Evolutionary conservation across 2,888 invertebrate genomes (phyloP).

Genomic region (Heteromurus nitidus): DNA sequence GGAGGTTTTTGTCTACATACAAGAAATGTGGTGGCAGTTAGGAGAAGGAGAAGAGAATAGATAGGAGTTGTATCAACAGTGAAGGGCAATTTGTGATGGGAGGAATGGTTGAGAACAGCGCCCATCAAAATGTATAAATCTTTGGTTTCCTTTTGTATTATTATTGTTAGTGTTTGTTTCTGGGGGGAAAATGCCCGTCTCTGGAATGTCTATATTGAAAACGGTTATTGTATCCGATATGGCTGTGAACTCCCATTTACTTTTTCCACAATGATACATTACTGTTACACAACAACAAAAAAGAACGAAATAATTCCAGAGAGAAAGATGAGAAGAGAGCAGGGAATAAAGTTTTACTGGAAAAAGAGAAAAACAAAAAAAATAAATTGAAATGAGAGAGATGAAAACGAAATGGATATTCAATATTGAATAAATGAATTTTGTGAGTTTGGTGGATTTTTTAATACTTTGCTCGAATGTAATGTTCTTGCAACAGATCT

Average conservation of each 20-base stretch:
- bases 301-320: not conserved
- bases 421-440: not conserved
- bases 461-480: not conserved
- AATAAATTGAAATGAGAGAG: not conserved
- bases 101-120: constrained; percentile 48
- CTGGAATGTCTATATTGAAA: constrained; percentile 20
- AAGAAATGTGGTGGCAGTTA: constrained; percentile 21
- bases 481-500: too few species aligned
- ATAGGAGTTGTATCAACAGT: constrained; percentile 14
- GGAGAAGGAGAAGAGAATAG: constrained; percentile 3
- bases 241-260: not conserved
- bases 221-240: constrained; percentile 9
- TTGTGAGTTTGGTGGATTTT: not conserved
- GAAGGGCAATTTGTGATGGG: constrained; percentile 67
- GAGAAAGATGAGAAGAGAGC: not conserved
- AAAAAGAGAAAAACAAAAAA: not conserved
- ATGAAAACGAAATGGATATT: constrained; percentile 22
- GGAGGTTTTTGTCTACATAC: constrained; percentile 11
- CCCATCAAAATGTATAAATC: constrained; percentile 65
- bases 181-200: not conserved
- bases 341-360: not conserved
- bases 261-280: not conserved
- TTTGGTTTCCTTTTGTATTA: constrained; percentile 21
- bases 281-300: not conserved
- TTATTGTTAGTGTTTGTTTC: not conserved